These are phyloP conservation scores for Pteria penguin DNA, from an alignment of 2,888 invertebrate species.

Conservation along the genomic window DNA sequence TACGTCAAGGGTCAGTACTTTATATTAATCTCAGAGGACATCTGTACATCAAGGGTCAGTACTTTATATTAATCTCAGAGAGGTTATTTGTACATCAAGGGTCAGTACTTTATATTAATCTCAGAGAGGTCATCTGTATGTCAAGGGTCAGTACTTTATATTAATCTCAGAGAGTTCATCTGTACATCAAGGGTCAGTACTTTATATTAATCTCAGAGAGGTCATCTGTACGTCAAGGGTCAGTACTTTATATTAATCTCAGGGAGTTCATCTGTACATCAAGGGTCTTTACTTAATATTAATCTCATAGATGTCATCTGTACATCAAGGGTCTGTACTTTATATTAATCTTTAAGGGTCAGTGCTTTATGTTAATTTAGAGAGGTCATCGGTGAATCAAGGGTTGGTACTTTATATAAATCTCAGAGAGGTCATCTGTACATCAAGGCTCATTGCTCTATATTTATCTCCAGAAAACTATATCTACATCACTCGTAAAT, in stretches of 20 bases:
- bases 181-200: not conserved
- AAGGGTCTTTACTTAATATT: constrained; percentile 86
- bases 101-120: constrained; percentile 93
- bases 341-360: constrained; percentile 98
- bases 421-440: constrained; percentile 85
- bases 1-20: not conserved
- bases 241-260: not conserved
- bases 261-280: not conserved
- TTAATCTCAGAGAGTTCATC: not conserved
- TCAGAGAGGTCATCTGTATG: constrained; percentile 99
- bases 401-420: constrained; percentile 84
- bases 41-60: not conserved
- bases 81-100: constrained; percentile 99
- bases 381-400: constrained; percentile 99
- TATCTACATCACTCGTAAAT: too few relatives aligned
- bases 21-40: not conserved
- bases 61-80: constrained; percentile 98
- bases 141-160: constrained; percentile 89
- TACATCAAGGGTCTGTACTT: constrained; percentile 96
- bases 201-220: not conserved
- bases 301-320: constrained; percentile 99
- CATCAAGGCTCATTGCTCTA: constrained; percentile 82
- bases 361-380: constrained; percentile 96
- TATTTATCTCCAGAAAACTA: too few relatives aligned
- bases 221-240: not conserved